phyloP scores from a whole-genome alignment of 2,888 invertebrate genomes.

The Microctonus brassicae region DNA sequence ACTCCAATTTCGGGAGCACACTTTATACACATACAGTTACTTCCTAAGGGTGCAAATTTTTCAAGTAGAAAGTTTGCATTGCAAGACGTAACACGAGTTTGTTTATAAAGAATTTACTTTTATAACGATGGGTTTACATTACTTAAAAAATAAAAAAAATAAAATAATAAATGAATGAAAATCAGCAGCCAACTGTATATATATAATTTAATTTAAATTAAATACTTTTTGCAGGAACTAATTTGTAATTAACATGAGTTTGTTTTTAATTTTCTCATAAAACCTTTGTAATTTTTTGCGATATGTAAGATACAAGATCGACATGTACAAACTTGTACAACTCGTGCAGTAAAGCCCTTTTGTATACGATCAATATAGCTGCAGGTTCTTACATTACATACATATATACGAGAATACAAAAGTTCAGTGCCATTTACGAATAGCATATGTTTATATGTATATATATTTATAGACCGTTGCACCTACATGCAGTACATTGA shows the following conservation, averaged over 20 bases:
- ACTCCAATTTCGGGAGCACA: slow-evolving; percentile 4
- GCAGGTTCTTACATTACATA: background rate
- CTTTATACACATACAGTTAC: background rate
- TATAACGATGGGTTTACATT: no score
- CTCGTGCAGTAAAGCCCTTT: background rate
- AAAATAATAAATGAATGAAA: no score
- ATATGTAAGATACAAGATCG: background rate
- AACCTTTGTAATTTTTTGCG: background rate
- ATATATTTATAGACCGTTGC: background rate
- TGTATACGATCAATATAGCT: background rate
- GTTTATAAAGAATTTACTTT: no score
- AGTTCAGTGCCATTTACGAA: no score
- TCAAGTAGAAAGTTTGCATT: no score
- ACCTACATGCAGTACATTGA: background rate
- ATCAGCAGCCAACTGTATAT: no score
- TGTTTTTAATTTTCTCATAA: no score
- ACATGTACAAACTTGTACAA: background rate
- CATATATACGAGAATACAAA: background rate
- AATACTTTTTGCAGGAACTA: no score
- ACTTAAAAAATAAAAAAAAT: no score
- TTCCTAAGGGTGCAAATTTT: background rate
- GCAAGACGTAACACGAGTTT: no score
- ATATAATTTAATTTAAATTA: no score
- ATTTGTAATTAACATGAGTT: no score
- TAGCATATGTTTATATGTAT: background rate